These are phyloP conservation scores for Acanthopagrus latus DNA, from an alignment of 2,797 vertebrate genomes.

Conservation along the genomic window DNA sequence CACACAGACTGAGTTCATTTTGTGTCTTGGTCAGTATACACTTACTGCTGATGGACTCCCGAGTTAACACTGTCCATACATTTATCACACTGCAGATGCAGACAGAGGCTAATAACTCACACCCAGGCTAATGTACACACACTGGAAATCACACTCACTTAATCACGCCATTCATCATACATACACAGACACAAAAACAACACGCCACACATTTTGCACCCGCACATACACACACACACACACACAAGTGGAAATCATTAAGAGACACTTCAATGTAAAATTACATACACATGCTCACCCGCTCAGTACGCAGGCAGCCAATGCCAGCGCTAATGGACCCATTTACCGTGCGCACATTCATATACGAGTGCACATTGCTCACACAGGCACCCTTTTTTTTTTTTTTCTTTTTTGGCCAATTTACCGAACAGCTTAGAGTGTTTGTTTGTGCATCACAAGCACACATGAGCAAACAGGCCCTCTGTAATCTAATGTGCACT, in stretches of 20 bases:
- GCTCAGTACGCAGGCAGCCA: slow-evolving; percentile 31
- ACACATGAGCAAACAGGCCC: slow-evolving; percentile 69
- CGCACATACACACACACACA: slow-evolving; percentile 37
- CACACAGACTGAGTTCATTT: slow-evolving; percentile 45
- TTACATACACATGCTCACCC: slow-evolving; percentile 56
- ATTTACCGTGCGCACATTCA: slow-evolving; percentile 73
- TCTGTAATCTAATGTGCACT: slow-evolving; percentile 70
- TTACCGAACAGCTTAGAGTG: slow-evolving; percentile 72
- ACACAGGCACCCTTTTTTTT: slow-evolving; percentile 24
- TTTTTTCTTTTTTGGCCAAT: slow-evolving; percentile 58
- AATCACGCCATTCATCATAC: slow-evolving; percentile 50
- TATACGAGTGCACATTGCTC: slow-evolving; percentile 56
- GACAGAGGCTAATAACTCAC: slow-evolving; percentile 64
- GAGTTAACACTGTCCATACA: slow-evolving; percentile 54
- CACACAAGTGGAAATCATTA: slow-evolving; percentile 57
- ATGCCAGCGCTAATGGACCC: slow-evolving; percentile 71
- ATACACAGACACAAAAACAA: slow-evolving; percentile 14
- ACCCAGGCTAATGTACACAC: slow-evolving; percentile 61
- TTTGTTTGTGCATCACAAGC: slow-evolving; percentile 77
- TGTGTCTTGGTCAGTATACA: slow-evolving; percentile 39
- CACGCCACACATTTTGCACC: not conserved
- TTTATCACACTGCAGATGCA: slow-evolving; percentile 66
- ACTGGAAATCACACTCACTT: slow-evolving; percentile 45
- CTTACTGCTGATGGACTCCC: slow-evolving; percentile 38
- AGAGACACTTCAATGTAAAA: slow-evolving; percentile 71